Evolutionary conservation across 2,888 invertebrate species (phyloP).

Genomic region (Lumbricus terrestris): DNA sequence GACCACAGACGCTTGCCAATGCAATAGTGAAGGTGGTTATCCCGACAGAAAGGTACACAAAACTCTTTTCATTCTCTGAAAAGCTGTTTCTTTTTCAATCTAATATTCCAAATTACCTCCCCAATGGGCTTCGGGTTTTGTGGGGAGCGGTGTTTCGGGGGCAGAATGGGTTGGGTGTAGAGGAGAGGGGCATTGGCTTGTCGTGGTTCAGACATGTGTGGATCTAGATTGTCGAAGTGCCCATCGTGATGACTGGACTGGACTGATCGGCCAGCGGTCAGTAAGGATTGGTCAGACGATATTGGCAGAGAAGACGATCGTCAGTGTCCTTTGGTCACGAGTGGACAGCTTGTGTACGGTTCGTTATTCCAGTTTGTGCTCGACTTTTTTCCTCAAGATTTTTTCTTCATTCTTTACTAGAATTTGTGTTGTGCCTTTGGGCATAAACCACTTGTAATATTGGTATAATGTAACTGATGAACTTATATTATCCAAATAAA

Average conservation of each 20-base stretch:
- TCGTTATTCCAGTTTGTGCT: neutral
- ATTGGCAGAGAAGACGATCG: neutral
- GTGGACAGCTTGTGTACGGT: neutral
- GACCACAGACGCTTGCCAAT: slow-evolving; percentile 77
- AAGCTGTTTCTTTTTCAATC: neutral
- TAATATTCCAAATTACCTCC: neutral
- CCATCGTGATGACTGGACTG: neutral
- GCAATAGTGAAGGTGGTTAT: slow-evolving; percentile 95
- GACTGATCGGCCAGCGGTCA: neutral
- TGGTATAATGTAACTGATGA: too few species aligned
- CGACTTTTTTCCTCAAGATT: neutral
- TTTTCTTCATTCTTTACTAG: too few species aligned
- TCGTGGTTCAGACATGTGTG: slow-evolving; percentile 13
- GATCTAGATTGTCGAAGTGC: slow-evolving; percentile 11
- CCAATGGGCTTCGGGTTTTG: neutral
- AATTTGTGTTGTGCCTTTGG: too few species aligned
- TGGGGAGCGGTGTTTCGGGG: neutral
- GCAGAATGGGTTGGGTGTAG: neutral
- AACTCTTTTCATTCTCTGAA: neutral
- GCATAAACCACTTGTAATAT: too few species aligned
- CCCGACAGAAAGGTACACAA: slow-evolving; percentile 85
- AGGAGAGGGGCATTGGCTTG: neutral
- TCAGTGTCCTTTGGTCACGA: neutral
- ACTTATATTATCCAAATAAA: too few species aligned
- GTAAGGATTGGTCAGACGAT: neutral